Percentiles rank a stretch among this genome's conserved stretches.
phyloP scores from a whole-genome alignment of 2,113 vertebrate genomes.

The Physeter macrocephalus region DNA sequence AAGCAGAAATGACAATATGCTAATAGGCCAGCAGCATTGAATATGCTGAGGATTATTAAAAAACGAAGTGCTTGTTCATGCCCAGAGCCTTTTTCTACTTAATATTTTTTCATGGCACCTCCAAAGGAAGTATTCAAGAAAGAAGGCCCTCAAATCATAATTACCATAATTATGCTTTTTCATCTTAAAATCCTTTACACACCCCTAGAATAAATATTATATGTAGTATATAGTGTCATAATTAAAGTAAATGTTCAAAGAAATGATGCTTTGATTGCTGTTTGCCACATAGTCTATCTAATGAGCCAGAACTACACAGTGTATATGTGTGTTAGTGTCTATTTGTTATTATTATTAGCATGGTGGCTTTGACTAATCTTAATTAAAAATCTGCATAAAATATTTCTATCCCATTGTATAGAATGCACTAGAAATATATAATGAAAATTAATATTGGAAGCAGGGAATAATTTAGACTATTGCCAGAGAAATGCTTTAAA shows the following conservation, averaged over 20 bases:
- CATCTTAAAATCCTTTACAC: constrained; percentile 32
- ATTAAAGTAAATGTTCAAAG: constrained; percentile 55
- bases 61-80: constrained; percentile 38
- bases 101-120: constrained; percentile 36
- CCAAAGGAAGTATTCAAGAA: constrained; percentile 48
- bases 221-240: not conserved
- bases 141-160: constrained; percentile 22
- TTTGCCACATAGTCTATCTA: constrained; percentile 28
- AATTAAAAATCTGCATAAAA: constrained; percentile 64
- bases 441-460: constrained; percentile 29
- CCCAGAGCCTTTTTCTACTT: constrained; percentile 22
- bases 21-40: constrained; percentile 31
- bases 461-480: constrained; percentile 48
- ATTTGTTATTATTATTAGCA: constrained; percentile 44
- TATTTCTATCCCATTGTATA: not conserved
- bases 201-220: constrained; percentile 36
- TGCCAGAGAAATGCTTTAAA: constrained; percentile 43
- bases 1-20: constrained; percentile 53
- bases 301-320: not conserved
- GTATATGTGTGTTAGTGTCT: not conserved
- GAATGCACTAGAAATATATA: not conserved
- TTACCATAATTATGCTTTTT: constrained; percentile 50
- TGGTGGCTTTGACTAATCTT: constrained; percentile 51
- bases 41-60: constrained; percentile 10
- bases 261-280: constrained; percentile 41